Evolutionary conservation across 2,113 vertebrate species (phyloP), one percentile per base, ranked within the genome.

Genomic region (Leptocoma aspasia): DNA sequence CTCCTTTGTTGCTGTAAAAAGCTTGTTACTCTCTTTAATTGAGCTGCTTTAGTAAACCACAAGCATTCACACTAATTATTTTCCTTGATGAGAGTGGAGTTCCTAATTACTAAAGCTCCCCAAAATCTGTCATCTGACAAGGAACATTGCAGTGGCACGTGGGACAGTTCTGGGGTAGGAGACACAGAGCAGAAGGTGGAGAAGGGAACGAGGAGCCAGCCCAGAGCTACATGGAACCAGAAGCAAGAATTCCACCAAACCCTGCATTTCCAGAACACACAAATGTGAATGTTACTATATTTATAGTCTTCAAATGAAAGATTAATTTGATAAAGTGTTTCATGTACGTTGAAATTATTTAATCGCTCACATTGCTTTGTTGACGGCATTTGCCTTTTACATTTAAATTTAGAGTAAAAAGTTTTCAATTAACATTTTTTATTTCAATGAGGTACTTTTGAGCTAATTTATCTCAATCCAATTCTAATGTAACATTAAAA

Each of bases 11-110:
- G 96, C 96, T 96, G 95, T 94, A 96, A 97, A 97, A 98, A 91
- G 97, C 96, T 83, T 90, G 98, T 98, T 97, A 97, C 90, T 96
- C 95, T 96, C 96, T 96, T 97, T 98, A 98, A 98, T 97, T 91
- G 97, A 98, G 94, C 97, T 53, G 88, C 95, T 97, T 98, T 96
- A 97, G 94, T 97, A 95, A 97, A 97, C 94, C 78, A 90, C 83
- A 31, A 87, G 89, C 96, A 92, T 98, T 97, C 95, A 52, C 86
- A 53, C 92, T 98, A 98, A 98, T 98, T 98, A 95, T 97, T 96
- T 97, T 91, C 92, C 97, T 96, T 97, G 96, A 98, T 98, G 97
- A 94, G 97, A 98, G 97, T 83, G 85, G 96, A 96, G 90, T 59
- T 95, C 95, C 86, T 96, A 97, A 97, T 98, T 97, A 96, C 96